Percentiles rank a stretch among this genome's conserved stretches.
These are phyloP conservation scores for Polydrusus cervinus DNA, from an alignment of 2,888 invertebrate genomes.

Conservation along the genomic window DNA sequence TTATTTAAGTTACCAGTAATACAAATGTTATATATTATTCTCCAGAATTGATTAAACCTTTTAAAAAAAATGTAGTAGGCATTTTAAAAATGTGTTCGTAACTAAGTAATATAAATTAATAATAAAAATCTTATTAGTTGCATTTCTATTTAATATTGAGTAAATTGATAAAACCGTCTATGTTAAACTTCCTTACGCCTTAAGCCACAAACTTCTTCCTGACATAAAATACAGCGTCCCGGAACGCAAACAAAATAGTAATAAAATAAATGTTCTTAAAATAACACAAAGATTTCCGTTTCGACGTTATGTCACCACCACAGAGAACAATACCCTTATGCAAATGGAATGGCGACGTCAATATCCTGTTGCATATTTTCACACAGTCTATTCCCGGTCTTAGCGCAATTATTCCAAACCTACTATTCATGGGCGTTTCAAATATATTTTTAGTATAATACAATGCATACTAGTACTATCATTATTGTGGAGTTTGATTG, in stretches of 20 bases:
- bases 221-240: neutral
- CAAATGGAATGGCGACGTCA: slow-evolving; percentile 58
- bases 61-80: too few relatives aligned
- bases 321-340: slow-evolving; percentile 60
- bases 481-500: neutral
- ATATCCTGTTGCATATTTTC: slow-evolving; percentile 63
- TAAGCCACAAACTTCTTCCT: neutral
- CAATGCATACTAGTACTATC: neutral
- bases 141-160: too few relatives aligned
- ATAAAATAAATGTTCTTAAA: slow-evolving; percentile 22
- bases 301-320: slow-evolving; percentile 49
- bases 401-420: slow-evolving; percentile 42
- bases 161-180: too few relatives aligned
- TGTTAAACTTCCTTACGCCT: neutral
- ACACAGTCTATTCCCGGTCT: slow-evolving; percentile 59
- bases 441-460: neutral
- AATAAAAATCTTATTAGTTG: too few relatives aligned
- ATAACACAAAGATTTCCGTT: slow-evolving; percentile 18
- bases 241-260: slow-evolving; percentile 2
- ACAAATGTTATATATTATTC: too few relatives aligned
- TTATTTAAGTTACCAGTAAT: too few relatives aligned
- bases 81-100: too few relatives aligned
- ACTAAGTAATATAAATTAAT: too few relatives aligned
- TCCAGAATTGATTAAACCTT: too few relatives aligned
- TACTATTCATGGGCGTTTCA: slow-evolving; percentile 26